Base-by-base conservation (phyloP, 2,113 vertebrate species). In the Mellivora capensis region DNA sequence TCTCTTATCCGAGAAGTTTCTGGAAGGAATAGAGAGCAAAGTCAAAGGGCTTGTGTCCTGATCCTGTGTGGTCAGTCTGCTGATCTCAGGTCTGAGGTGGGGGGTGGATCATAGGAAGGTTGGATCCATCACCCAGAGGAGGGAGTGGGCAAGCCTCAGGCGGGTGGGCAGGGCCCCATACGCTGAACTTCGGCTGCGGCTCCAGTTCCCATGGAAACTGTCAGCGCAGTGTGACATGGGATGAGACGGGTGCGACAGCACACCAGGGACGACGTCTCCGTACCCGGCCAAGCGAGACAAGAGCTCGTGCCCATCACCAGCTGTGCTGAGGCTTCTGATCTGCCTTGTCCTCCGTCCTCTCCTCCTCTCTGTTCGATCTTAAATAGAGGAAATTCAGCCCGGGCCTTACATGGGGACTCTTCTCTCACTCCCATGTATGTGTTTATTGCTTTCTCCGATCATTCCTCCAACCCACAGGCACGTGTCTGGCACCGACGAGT, bases 161-260 rank as follows among this genome's bases (percentile, higher is more conserved):
- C 21, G 37, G 18, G 76, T 15, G 0, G 27, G 14, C 54, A 13
- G 37, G 2, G 27, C 20, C 34, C 12, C 14, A 4, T 4, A 6
- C 3, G 54, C 44, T 12, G 79, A 52, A 3, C 39, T 62, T 20
- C 18, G 34, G 29, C 49, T 0, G 3, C 10, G 1, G 4, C 34
- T 37, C 31, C 15, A 6, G 72, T 44, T 44, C 23, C 52, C 7
- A 0, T 39, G 59, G 37, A 54, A 9, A 34, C 64, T 3, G 42
- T n/a, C 21, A 7, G 37, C 17, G 4, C 29, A 27, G n/a, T 2
- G 2, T 18, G 82, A 37, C 27, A 2, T 0, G 8, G n/a, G 7
- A 34, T 49, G 18, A 25, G 47, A n/a, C 25, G 15, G 59, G 79
- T 21, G 7, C 10, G 29, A 72, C 6, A 4, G 7, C 1, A 21